A percentile compares a stretch with the other conserved stretches of the same genome.
phyloP scores from a whole-genome alignment of 2,113 vertebrate genomes.

The Peromyscus maniculatus region DNA sequence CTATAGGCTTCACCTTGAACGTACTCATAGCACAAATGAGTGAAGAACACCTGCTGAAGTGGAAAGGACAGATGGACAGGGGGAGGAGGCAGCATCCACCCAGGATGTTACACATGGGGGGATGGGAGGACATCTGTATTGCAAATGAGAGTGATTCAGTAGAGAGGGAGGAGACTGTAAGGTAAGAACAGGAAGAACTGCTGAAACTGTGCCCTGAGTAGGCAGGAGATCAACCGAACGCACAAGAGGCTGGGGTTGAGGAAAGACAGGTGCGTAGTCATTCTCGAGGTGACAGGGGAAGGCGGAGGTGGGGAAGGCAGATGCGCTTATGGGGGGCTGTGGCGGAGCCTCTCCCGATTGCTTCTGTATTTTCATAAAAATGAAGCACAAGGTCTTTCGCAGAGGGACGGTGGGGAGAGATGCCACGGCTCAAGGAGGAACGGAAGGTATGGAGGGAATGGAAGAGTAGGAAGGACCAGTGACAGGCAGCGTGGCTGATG shows the following conservation, averaged over 20 bases:
- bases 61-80: neutral
- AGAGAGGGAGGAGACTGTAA: neutral
- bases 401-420: neutral
- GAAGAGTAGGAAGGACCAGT: neutral
- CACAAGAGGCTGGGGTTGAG: neutral
- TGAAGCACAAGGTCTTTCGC: neutral
- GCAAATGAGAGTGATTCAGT: slow-evolving; percentile 58
- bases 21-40: neutral
- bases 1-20: neutral
- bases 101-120: neutral
- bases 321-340: neutral
- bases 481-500: neutral
- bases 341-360: neutral
- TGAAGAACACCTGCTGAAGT: neutral
- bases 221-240: neutral
- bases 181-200: neutral
- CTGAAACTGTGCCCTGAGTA: neutral
- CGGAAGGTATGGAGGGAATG: neutral
- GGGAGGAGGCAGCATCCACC: neutral
- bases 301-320: neutral
- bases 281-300: neutral
- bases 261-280: neutral
- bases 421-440: neutral
- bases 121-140: slow-evolving; percentile 27
- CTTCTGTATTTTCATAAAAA: neutral